Base-by-base conservation (phyloP, 37 sponge, comb jelly and placozoan genomes). In the Chondrosia reniformis region DNA sequence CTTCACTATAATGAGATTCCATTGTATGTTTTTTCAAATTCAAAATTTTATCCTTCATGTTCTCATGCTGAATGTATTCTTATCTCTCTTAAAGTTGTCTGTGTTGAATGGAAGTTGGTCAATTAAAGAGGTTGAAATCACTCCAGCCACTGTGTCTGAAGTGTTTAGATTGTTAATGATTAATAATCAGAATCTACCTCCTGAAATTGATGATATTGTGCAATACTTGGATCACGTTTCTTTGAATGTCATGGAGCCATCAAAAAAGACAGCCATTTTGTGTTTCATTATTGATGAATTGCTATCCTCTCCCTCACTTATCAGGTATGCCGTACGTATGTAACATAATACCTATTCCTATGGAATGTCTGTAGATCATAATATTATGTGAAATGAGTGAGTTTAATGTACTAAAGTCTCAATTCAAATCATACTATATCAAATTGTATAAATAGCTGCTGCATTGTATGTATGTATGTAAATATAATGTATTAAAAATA, bases 241-340 rank as follows among this genome's bases (percentile, higher is more conserved):
- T 0, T 40, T 88, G n/a, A 69, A 77, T 67, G 77, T 45, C 17
- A 75, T 92, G 21, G 9, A 74, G 0, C 86, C 93, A 1, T 75
- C 83, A 31, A 80, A 85, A 27, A 93, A 93, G 79, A 78, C 78
- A 24, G 32, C 54, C 6, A 49, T 89, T 8, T 41, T 93, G 33
- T 30, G 67, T 3, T 80, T 74, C 36, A 83, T 93, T 8, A 71
- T 86, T 10, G 78, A 86, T 42, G 76, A 89, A 58, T 79, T 93
- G 43, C 77, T 93, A 32, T 44, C 28, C 56, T 85, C 86, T 1
- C 56, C 42, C 36, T 55, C 87, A 0, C 79, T 91, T 22, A 67
- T 83, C 69, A 76, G 76, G 67, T 77, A 19, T 21, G 17, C 55
- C 15, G 55, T 52, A 52, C 15, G 15, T 21, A 52, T 52, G 17